Percentiles rank a stretch among this genome's conserved stretches.
phyloP scores from a whole-genome alignment of 2,888 invertebrate genomes.

The Nephrotoma guestfalica region DNA sequence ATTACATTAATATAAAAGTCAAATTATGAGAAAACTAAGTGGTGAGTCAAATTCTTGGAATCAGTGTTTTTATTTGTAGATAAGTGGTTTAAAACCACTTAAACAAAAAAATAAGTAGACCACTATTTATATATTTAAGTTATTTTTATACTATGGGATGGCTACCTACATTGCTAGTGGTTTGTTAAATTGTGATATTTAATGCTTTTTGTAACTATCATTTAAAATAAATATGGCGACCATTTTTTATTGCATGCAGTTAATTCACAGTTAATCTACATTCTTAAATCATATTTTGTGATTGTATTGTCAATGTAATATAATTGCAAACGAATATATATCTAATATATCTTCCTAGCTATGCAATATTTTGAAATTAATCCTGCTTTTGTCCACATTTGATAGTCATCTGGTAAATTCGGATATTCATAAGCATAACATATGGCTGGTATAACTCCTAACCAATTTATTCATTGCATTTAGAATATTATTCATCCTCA shows the following conservation, averaged over 20 bases:
- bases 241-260: not conserved
- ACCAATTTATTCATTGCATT: not conserved
- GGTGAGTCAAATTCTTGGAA: not conserved
- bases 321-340: not conserved
- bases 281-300: not conserved
- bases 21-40: not conserved
- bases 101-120: not conserved
- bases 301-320: not conserved
- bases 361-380: not conserved
- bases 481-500: too few species aligned
- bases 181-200: not conserved
- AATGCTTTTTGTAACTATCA: not conserved
- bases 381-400: not conserved
- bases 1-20: not conserved
- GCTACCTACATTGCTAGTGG: too few species aligned
- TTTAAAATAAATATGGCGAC: not conserved
- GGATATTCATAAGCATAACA: not conserved
- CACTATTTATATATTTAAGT: not conserved
- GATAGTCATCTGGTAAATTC: not conserved
- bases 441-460: not conserved
- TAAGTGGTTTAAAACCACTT: not conserved
- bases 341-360: too few species aligned
- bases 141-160: too few species aligned
- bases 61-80: not conserved
- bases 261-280: not conserved